Percentiles rank a stretch among this genome's conserved stretches.
Evolutionary conservation across 1,140 invertebrate species (phyloP).

Genomic region (Calephelis nemesis): DNA sequence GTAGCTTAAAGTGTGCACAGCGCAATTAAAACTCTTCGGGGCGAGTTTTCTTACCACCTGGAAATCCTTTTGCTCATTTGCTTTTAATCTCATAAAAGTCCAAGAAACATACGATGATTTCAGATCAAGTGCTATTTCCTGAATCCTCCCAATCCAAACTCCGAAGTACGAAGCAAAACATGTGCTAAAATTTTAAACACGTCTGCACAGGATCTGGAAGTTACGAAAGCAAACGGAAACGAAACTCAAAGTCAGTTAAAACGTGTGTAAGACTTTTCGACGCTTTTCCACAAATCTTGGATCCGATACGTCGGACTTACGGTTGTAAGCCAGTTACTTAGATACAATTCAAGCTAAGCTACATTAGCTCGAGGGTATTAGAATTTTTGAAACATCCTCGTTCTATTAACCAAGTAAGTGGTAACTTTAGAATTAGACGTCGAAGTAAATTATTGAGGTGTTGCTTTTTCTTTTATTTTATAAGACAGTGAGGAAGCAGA

Average conservation of each 20-base stretch:
- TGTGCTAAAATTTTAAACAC: constrained; percentile 28
- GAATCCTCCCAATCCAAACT: constrained; percentile 21
- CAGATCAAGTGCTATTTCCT: constrained; percentile 12
- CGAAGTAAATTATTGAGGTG: too few relatives aligned
- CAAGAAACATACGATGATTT: constrained; percentile 6
- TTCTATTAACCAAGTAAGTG: background rate
- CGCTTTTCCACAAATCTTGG: constrained; percentile 18
- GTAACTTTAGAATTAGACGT: background rate
- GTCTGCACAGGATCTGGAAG: constrained; percentile 24
- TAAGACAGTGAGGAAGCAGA: too few relatives aligned
- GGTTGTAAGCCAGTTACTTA: constrained; percentile 12
- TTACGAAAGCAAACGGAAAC: constrained; percentile 25
- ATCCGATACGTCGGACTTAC: constrained; percentile 14
- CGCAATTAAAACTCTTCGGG: too few relatives aligned
- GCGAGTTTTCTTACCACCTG: too few relatives aligned
- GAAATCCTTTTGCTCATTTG: too few relatives aligned
- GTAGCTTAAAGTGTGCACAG: too few relatives aligned
- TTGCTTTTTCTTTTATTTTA: too few relatives aligned
- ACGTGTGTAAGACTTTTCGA: constrained; percentile 19
- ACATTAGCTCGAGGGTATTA: background rate
- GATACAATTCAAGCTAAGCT: constrained; percentile 17
- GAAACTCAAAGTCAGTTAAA: constrained; percentile 22
- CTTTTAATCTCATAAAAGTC: too few relatives aligned
- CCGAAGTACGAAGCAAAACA: constrained; percentile 16
- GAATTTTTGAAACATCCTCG: background rate